Evolutionary conservation across 2,888 invertebrate species (phyloP), one percentile per base, ranked within the genome.

Genomic region (Molorchus minor): DNA sequence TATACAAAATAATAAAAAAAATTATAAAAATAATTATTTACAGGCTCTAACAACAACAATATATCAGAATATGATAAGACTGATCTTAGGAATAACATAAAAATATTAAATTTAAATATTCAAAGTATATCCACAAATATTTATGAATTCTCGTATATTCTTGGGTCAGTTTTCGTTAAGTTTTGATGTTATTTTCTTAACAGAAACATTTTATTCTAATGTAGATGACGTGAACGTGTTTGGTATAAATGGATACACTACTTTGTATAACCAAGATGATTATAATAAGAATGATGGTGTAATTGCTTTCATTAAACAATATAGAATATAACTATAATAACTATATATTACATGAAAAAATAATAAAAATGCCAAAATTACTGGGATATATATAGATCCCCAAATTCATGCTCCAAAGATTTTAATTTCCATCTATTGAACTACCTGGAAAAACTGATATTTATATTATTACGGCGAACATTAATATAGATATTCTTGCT

Each of bases 281-380:
- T 12, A 20, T 20, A 44, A 44, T 44, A 44, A 44, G 20, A 44
- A 41, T 17, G 41, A 44, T 44, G 44, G 44, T 44, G 44, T 44
- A 44, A 21, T 20, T 20, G 19, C 12, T 13, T 44, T 44, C 21
- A 13, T 44, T 10, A 44, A 21, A 20, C 12, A 20, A 20, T 8
- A 10, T 44, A 21, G 44, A 44, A 20, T 21, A 44, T 13, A 44
- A 44, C n/a, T 25, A 25, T 25, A 8, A 25, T 25, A 25, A 5
- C 8, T 3, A 25, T 5, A 25, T 25, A 8, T 25, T 25, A 25
- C 8, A 8, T 8, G 25, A 25, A 5, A 25, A 25, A 25, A 25
- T 25, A 25, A 25, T 25, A 25, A 25, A 25, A 25, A 25, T 8
- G 8, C 3, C 8, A 8, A 5, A 25, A 25, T 25, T 25, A 25